Base-by-base conservation (phyloP, 2,797 vertebrate genomes). In the Sardinella longiceps region DNA sequence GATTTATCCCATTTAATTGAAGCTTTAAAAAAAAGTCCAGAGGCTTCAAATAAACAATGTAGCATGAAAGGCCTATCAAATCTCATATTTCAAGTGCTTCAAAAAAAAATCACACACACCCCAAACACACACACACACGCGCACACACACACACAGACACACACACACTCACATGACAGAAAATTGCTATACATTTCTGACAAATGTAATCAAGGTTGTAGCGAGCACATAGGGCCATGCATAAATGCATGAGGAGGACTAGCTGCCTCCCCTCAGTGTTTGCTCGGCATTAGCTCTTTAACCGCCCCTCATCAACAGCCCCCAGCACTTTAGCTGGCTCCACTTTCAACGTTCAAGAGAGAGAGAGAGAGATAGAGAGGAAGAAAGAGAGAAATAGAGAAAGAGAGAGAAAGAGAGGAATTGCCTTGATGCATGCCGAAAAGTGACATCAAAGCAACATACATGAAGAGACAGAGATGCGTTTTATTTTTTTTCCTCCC, bases 131-230 rank as follows among this genome's bases (percentile, higher is more conserved):
- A 70, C 30, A 33, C 66, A 33, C 30, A 33, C 63, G 18, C 28
- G 39, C 30, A 74, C 30, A 33, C 66, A 33, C 33, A 77, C 37
- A 77, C 70, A 77, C 33, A 39, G 5, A 39, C 33, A 77, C 70
- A 39, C 70, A 77, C 4, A 33, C 70, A 23, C 5, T 7, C 70
- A 39, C 33, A 39, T 77, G 70, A 77, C 18, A 77, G 70, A 43
- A 77, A 39, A 77, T 77, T 77, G 33, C 33, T 77, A 77, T 77
- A 77, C 70, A 77, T 77, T 77, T 77, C 18, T 77, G 70, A 77
- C 70, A 77, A 77, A 77, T 77, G 70, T 43, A 77, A 77, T 77
- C 70, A 43, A 39, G 18, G 70, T 77, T 43, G 37, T 43, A 20
- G 70, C 18, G 18, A 77, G 70, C 37, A 43, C 70, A 43, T 20